These are phyloP conservation scores for Amphimallon solstitiale DNA, from an alignment of 2,888 invertebrate genomes.

Conservation along the genomic window DNA sequence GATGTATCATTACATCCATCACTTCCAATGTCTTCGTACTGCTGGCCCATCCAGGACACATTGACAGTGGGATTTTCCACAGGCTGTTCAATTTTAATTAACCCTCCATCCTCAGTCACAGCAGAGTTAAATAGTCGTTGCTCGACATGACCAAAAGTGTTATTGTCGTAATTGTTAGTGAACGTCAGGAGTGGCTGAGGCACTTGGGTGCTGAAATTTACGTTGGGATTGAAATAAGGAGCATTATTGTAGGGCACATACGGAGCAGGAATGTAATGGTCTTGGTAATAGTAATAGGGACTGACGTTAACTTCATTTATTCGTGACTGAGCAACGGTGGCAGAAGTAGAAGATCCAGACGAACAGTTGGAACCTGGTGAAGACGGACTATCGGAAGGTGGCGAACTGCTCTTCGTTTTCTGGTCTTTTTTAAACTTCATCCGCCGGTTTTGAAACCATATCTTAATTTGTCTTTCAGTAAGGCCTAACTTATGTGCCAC, in stretches of 20 bases:
- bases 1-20: slow-evolving; percentile 39
- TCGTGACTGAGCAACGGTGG: too few relatives aligned
- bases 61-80: too few relatives aligned
- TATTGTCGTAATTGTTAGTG: slow-evolving; percentile 15
- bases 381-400: slow-evolving; percentile 37
- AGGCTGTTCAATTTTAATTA: background rate
- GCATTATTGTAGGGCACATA: background rate
- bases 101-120: background rate
- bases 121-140: background rate
- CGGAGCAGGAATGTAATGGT: background rate
- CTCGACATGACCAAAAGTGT: slow-evolving; percentile 16
- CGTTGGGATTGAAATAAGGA: background rate
- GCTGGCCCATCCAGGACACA: too few relatives aligned
- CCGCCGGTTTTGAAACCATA: slow-evolving; percentile 88
- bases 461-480: slow-evolving; percentile 85
- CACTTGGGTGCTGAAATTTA: background rate
- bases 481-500: slow-evolving; percentile 76
- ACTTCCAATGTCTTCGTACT: slow-evolving; percentile 34
- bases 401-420: slow-evolving; percentile 31
- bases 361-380: slow-evolving; percentile 20
- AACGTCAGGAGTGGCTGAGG: background rate
- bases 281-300: slow-evolving; percentile 55
- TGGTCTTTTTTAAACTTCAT: slow-evolving; percentile 80
- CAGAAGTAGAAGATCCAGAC: background rate
- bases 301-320: slow-evolving; percentile 60